These are phyloP conservation scores for Tridacna gigas DNA, from an alignment of 2,888 invertebrate species.

Conservation along the genomic window DNA sequence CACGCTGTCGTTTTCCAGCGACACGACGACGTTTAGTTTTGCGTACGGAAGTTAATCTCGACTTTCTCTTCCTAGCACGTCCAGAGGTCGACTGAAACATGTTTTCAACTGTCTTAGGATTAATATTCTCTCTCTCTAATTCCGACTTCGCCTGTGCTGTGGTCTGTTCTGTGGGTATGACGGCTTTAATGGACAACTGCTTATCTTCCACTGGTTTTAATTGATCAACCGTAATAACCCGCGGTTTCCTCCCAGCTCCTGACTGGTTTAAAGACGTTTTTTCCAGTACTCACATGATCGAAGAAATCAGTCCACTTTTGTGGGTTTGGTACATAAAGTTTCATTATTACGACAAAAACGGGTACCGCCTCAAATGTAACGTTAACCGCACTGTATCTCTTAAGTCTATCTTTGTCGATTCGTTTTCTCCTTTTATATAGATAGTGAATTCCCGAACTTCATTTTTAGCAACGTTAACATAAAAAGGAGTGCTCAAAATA, in stretches of 20 bases:
- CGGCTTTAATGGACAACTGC: conserved; percentile 32
- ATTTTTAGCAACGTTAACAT: conserved; percentile 39
- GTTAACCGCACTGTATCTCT: conserved; percentile 42
- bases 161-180: conserved; percentile 37
- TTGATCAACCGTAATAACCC: conserved; percentile 30
- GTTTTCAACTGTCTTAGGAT: conserved; percentile 21
- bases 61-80: conserved; percentile 20
- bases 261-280: conserved; percentile 30
- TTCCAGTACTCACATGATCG: conserved; percentile 32
- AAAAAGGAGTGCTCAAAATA: conserved; percentile 33
- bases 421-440: conserved; percentile 44
- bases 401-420: conserved; percentile 19
- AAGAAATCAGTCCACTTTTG: conserved; percentile 45
- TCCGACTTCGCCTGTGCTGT: conserved; percentile 38
- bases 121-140: conserved; percentile 36
- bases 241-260: conserved; percentile 25
- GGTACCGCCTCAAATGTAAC: conserved; percentile 45
- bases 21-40: conserved; percentile 26
- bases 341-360: conserved; percentile 26
- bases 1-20: neutral
- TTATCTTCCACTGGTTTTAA: conserved; percentile 10
- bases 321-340: conserved; percentile 56
- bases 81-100: conserved; percentile 26
- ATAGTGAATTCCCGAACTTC: conserved; percentile 40
- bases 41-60: neutral